phyloP scores from a whole-genome alignment of 1,140 invertebrate species.

The Arion vulgaris region DNA sequence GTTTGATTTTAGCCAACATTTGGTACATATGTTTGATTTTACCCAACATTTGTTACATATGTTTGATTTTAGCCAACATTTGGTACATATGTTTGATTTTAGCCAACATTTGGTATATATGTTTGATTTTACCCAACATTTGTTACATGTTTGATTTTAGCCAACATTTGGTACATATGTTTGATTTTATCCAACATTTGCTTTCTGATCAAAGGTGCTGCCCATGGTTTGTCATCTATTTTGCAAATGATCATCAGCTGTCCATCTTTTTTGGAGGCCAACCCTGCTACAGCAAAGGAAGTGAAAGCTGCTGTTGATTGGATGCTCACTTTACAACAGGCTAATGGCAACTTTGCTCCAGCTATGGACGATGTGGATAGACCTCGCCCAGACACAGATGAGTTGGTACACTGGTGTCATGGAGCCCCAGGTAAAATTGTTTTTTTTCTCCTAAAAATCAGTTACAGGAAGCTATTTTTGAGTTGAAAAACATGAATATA shows the following conservation, averaged over 20 bases:
- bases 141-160: too few species aligned
- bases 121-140: too few species aligned
- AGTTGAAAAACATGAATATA: too few species aligned
- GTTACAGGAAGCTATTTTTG: too few species aligned
- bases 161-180: too few species aligned
- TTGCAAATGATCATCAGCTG: constrained; percentile 77
- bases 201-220: constrained; percentile 77
- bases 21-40: too few species aligned
- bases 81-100: too few species aligned
- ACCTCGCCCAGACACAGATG: constrained; percentile 74
- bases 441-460: neutral
- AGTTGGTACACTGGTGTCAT: constrained; percentile 91
- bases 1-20: too few species aligned
- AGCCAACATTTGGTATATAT: too few species aligned
- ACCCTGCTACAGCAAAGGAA: constrained; percentile 74
- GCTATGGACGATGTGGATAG: constrained; percentile 80
- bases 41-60: too few species aligned
- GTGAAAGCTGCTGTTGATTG: constrained; percentile 79
- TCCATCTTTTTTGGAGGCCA: constrained; percentile 77
- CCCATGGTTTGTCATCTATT: constrained; percentile 83
- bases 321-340: constrained; percentile 77
- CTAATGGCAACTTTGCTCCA: constrained; percentile 84
- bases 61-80: too few species aligned
- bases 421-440: constrained; percentile 79
- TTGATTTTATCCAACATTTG: neutral